These are phyloP conservation scores for Cuculus canorus DNA, from an alignment of 2,797 vertebrate genomes.

Conservation along the genomic window DNA sequence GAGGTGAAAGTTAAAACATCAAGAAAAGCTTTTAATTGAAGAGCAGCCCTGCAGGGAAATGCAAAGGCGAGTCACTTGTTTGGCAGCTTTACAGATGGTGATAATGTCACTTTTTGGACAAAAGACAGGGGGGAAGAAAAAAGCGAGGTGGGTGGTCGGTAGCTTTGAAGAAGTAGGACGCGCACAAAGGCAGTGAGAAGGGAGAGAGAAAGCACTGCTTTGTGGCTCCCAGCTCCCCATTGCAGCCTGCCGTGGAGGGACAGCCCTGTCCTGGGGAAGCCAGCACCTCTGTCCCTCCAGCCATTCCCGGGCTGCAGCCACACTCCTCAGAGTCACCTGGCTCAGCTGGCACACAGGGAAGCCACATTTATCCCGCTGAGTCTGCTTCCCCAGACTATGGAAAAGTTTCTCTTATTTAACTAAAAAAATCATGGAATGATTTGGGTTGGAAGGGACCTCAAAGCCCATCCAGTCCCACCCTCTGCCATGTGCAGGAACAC, in stretches of 20 bases:
- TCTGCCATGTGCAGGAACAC: too few species aligned
- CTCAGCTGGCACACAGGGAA: background rate
- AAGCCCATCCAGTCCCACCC: too few species aligned
- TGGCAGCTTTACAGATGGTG: conserved; percentile 11
- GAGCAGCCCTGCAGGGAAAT: conserved; percentile 29
- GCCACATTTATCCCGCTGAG: background rate
- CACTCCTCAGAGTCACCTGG: accelerated
- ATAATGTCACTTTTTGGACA: conserved; percentile 9
- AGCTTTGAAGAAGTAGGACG: background rate
- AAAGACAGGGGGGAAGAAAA: background rate
- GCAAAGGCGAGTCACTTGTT: background rate
- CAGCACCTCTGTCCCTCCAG: background rate
- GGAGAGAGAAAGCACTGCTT: accelerated
- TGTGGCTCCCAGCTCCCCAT: background rate
- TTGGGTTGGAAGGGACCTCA: too few species aligned
- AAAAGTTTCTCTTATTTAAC: background rate
- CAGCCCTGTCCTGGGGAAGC: background rate
- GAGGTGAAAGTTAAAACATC: conserved; percentile 42
- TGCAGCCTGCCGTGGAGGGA: background rate
- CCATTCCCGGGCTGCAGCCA: background rate
- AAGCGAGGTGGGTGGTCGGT: background rate
- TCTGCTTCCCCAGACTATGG: background rate
- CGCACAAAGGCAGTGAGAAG: background rate
- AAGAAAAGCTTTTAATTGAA: conserved; percentile 56
- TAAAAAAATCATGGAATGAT: background rate